phyloP scores from a whole-genome alignment of 2,797 vertebrate species.

The Hemitrygon akajei region DNA sequence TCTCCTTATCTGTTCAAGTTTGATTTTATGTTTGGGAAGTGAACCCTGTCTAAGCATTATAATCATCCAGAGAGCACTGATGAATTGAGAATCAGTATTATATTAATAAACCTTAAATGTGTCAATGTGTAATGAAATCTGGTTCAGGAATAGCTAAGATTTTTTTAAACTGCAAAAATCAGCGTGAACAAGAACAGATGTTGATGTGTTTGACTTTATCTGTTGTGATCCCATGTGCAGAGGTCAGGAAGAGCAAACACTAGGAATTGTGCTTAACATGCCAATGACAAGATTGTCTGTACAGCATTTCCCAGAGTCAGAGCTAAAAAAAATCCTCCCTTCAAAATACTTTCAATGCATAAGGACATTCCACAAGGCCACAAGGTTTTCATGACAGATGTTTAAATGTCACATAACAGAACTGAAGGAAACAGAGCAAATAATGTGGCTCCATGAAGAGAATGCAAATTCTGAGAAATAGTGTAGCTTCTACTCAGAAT shows the following conservation, averaged over 20 bases:
- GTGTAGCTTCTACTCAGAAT: background rate
- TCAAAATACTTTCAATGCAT: conserved; percentile 25
- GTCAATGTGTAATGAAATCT: conserved; percentile 68
- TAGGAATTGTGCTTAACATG: conserved; percentile 56
- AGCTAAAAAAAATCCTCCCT: conserved; percentile 8
- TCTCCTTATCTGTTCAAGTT: background rate
- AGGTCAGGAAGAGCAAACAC: conserved; percentile 55
- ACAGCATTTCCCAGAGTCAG: conserved; percentile 32
- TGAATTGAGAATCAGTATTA: conserved; percentile 47
- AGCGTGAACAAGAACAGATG: conserved; percentile 64
- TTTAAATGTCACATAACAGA: conserved; percentile 25
- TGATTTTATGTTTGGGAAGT: conserved; percentile 16
- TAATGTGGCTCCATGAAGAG: background rate
- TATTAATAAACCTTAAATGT: conserved; percentile 85
- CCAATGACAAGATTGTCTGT: conserved; percentile 45
- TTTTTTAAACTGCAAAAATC: conserved; percentile 67
- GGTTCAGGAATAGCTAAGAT: conserved; percentile 69
- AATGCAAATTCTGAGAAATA: background rate
- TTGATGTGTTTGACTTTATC: conserved; percentile 63
- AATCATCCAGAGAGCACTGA: background rate
- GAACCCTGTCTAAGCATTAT: background rate
- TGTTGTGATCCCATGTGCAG: conserved; percentile 53
- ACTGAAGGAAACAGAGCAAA: conserved; percentile 16
- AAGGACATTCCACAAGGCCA: conserved; percentile 15
- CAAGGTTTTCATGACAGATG: conserved; percentile 31